phyloP scores from a whole-genome alignment of 2,797 vertebrate species.

The Gymnodraco acuticeps region DNA sequence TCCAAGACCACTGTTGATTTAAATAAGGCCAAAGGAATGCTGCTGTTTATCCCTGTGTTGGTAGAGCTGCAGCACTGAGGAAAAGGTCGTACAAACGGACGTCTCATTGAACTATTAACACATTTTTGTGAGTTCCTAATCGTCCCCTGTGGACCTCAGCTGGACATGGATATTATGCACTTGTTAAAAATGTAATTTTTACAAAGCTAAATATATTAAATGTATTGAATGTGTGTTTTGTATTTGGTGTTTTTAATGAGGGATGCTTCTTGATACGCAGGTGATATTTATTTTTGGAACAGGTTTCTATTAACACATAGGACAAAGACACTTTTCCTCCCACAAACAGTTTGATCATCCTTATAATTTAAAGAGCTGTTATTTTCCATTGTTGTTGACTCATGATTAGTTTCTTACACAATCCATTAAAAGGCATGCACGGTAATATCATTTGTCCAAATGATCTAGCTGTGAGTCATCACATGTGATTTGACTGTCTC shows the following conservation, averaged over 20 bases:
- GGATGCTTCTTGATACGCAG: background rate
- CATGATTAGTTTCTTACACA: background rate
- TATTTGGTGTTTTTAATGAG: constrained; percentile 12
- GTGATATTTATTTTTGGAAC: background rate
- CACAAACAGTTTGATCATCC: background rate
- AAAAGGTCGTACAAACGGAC: background rate
- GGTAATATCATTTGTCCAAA: background rate
- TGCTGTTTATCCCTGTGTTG: constrained; percentile 59
- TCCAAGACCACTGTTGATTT: constrained; percentile 69
- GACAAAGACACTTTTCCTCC: background rate
- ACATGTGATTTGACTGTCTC: background rate
- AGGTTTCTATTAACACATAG: background rate
- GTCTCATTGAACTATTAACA: constrained; percentile 2
- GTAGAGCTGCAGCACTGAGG: constrained; percentile 19
- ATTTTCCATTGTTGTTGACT: constrained; percentile 8
- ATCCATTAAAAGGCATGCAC: background rate
- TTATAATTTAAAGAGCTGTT: background rate
- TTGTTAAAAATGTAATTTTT: constrained; percentile 35
- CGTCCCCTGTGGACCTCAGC: constrained; percentile 4
- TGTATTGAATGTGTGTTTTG: constrained; percentile 34
- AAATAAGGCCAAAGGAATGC: constrained; percentile 68
- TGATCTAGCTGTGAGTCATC: constrained; percentile 10
- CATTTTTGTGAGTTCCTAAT: background rate
- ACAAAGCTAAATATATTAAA: constrained; percentile 51
- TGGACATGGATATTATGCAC: constrained; percentile 47